Evolutionary conservation across 2,113 vertebrate species (phyloP), one percentile per base, ranked within the genome.

Genomic region (Tauraco erythrolophus): DNA sequence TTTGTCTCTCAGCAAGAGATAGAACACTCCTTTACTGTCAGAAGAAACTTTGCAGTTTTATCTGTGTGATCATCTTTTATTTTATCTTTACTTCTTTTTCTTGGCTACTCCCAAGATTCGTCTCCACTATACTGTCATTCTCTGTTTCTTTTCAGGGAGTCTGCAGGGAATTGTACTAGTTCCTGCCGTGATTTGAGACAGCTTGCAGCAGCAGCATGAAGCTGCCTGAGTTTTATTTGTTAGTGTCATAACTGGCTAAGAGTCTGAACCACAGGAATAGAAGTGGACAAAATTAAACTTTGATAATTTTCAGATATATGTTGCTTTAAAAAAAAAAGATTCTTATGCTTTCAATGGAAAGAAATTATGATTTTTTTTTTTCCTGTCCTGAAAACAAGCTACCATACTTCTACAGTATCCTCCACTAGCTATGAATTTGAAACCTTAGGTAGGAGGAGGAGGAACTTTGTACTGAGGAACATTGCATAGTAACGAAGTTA

Each of bases 171-270:
- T 78, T 86, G 51, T 60, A 5, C 80, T 53, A 54, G 37, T 94
- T 60, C 84, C 83, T 95, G 83, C 76, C 94, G 91, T 62, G 91
- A 84, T 92, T 77, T 61, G n/a, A 95, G 71, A 51, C 72, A 82
- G 65, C 89, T 91, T 66, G 43, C 33, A 71, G 80, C n/a, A 89
- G 54, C 46, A 51, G 66, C 54, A 56, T 90, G 83, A 57, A 80
- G 48, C 50, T 88, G 68, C 14, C 56, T 72, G 48, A 11, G 5
- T 16, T 51, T 31, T 54, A 30, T 35, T 91, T 58, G 31, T 88
- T 50, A 50, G 28, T 27, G 27, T 86, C 24, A 5, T 58, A 65
- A 41, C 54, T 77, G 30, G 21, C 75, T 48, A 37, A 5, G 33
- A 57, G 28, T 39, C 37, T 92, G 86, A 95, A 75, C 16, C 33